Base-by-base conservation (phyloP, 92 coral and sea anemone species). In the Nematostella vectensis region DNA sequence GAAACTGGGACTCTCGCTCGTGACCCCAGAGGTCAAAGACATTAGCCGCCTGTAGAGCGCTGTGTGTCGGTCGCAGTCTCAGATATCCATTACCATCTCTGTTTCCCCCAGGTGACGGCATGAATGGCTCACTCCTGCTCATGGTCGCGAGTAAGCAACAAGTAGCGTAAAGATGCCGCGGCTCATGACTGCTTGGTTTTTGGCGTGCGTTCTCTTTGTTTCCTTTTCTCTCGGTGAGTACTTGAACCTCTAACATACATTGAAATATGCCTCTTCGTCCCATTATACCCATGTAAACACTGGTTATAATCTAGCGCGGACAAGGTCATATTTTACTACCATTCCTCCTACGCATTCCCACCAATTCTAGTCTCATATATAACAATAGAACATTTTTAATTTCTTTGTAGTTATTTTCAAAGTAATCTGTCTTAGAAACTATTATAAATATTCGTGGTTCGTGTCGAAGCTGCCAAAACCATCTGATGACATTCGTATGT, bases 11-110 rank as follows among this genome's bases (percentile, higher is more conserved):
- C n/a, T n/a, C n/a, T 33, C 15, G 40, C 40, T 6, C 17, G n/a
- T 64, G 61, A 64, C 70, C 70, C 53, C 42, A 48, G 16, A 40
- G 70, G 70, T 27, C 61, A 64, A 64, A 64, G 18, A 64, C 70
- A 64, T 64, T 64, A 64, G 59, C 52, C 70, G 51, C 70, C 70
- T 37, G 57, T 64, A 49, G 70, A 50, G 60, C 40, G 6, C 8
- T n/a, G 8, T 15, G 40, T 6, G 40, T 33, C 40, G 40, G 8
- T 15, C 40, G 40, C 40, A 15, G 8, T 6, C 40, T 33, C 8
- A 33, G 15, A 6, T 33, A 33, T 33, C 40, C 40, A 33, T 33
- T 33, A 33, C 40, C 6, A 33, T 33, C 40, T 33, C n/a, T n/a
- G n/a, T 33, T 15, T 15, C 40, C 15, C 15, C 15, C 40, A 33